These are phyloP conservation scores for Cheirogaleus medius DNA, from an alignment of 2,113 vertebrate species.

Conservation along the genomic window DNA sequence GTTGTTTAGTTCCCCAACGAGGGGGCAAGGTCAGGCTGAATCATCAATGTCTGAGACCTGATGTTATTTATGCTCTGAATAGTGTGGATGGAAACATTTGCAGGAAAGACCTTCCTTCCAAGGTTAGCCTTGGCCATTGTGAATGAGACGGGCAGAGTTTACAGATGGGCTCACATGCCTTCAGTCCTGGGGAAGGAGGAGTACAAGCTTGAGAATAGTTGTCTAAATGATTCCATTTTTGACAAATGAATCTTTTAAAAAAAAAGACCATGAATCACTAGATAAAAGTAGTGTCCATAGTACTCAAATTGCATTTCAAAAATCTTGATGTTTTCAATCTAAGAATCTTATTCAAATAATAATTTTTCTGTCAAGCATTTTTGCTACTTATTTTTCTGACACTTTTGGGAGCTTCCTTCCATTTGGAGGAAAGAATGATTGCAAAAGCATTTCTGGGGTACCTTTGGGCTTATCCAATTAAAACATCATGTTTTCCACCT, in stretches of 20 bases:
- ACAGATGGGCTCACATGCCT: not conserved
- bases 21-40: not conserved
- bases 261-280: not conserved
- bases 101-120: not conserved
- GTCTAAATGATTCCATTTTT: slow-evolving; percentile 21
- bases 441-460: slow-evolving; percentile 14
- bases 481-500: not conserved
- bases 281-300: slow-evolving; percentile 37
- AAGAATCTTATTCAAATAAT: slow-evolving; percentile 33
- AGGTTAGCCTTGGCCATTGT: not conserved
- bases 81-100: not conserved
- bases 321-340: slow-evolving; percentile 11
- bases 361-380: slow-evolving; percentile 49
- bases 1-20: not conserved
- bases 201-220: not conserved
- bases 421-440: not conserved
- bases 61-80: not conserved
- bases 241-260: slow-evolving; percentile 15
- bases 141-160: not conserved
- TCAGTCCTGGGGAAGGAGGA: not conserved
- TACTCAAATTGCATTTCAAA: slow-evolving; percentile 44
- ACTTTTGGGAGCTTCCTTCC: not conserved
- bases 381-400: not conserved
- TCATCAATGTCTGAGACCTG: not conserved
- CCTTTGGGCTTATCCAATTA: not conserved